These are phyloP conservation scores for Cerastoderma edule DNA, from an alignment of 2,888 invertebrate species.

Conservation along the genomic window DNA sequence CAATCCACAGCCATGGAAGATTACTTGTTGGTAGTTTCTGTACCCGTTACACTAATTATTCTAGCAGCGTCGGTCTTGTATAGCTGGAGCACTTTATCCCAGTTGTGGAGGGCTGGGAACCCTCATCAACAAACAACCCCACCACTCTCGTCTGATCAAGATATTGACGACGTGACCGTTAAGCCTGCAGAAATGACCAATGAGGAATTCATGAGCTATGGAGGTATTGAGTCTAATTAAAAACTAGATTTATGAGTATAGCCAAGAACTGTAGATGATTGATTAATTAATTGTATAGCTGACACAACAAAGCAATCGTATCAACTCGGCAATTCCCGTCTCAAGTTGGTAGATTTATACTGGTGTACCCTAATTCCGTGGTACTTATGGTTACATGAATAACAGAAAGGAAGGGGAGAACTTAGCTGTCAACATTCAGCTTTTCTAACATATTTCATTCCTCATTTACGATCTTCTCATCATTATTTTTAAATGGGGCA, in stretches of 20 bases:
- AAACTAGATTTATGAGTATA: neutral
- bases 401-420: no score
- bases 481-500: no score
- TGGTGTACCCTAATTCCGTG: no score
- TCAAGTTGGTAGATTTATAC: no score
- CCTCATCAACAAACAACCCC: conserved; percentile 21
- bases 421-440: no score
- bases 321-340: no score
- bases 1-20: conserved; percentile 26
- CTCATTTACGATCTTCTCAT: no score
- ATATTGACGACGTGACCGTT: neutral
- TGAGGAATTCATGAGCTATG: neutral
- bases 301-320: no score
- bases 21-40: conserved; percentile 16
- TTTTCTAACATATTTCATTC: no score
- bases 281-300: no score
- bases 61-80: conserved; percentile 60
- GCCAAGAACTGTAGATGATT: no score
- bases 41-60: conserved; percentile 54
- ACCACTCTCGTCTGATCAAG: neutral
- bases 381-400: no score
- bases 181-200: neutral
- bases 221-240: neutral
- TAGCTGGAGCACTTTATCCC: conserved; percentile 60
- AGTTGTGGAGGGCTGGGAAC: conserved; percentile 56